Evolutionary conservation across 2,113 vertebrate species (phyloP), one percentile per base, ranked within the genome.

Genomic region (Cyanoramphus novaezelandiae): DNA sequence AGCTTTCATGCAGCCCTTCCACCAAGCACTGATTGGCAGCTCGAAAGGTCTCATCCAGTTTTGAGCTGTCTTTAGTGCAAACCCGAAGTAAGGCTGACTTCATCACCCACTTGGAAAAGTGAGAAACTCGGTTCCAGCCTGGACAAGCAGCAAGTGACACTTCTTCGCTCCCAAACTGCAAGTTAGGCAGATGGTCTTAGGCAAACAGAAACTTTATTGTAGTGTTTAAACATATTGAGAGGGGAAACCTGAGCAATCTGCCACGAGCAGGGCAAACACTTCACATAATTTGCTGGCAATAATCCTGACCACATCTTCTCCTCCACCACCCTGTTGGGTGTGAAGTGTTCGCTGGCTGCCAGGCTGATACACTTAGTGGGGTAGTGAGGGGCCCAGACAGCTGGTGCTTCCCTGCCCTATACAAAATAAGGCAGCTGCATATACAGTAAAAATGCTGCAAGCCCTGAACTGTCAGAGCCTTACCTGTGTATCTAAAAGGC

Each of bases 181-280:
- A 75, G 74, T 35, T 52, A 39, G 64, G 69, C 92, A 97, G 82
- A 94, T 82, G 90, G 95, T 64, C 85, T 74, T 57, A 57, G 88
- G 86, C 57, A 94, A 92, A 82, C 59, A 86, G 85, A 85, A 76
- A 63, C 77, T 88, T 88, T 72, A 86, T 53, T 44, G 53, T 21
- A 77, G 25, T 31, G 4, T 70, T 92, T 90, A 92, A 97, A 86
- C 67, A 86, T 90, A 70, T 37, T 83, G 91, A 68, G 63, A 82
- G 17, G 19, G 64, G 15, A 94, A 94, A 93, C 79, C 90, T 93
- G 79, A 90, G n/a, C 85, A 90, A 86, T 82, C 82, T 94, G 88
- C 59, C 37, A 69, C 0, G 1, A 78, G n/a, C 59, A 59, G 24
- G 31, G 41, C 88, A 80, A 80, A 72, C 28, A 46, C 41, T 85